Base-by-base conservation (phyloP, 2,113 vertebrate species). In the Origma solitaria region DNA sequence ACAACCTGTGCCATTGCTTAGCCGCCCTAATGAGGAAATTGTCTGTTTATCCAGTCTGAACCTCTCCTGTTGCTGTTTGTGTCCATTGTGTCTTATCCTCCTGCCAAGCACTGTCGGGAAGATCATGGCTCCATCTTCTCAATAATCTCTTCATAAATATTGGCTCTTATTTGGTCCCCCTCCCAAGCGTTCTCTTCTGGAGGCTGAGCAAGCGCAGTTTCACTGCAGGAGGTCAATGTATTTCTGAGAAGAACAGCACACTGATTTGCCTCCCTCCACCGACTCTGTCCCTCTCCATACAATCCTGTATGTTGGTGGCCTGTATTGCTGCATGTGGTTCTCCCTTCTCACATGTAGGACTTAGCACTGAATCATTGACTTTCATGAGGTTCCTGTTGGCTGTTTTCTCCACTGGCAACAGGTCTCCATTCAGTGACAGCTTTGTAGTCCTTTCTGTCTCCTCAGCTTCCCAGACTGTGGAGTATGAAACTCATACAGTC, bases 121-220 rank as follows among this genome's bases (percentile, higher is more conserved):
- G 45, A 84, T 51, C 11, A 27, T 5, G 1, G 7, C 5, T 82
- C 13, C 23, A 14, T 35, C 16, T 30, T 58, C 49, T 45, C 75
- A 79, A 53, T 22, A 70, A 66, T 28, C 17, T 79, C 18, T 62
- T 45, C 11, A 3, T 42, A 70, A 45, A 2, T 79, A 16, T 9
- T 45, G 10, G 18, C 14, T 68, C 22, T 44, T 64, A 35, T 23
- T 79, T 76, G 17, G 7, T 2, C 2, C 9, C 0, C 3, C 1
- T 6, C 4, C 2, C 21, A n/a, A 45, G 35, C 13, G 11, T 28
- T 30, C 10, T 82, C 20, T 54, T 71, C 30, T 49, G 60, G 28
- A 64, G 33, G 20, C 13, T 68, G 35, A 76, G 19, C 5, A 68
- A 80, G 21, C 9, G 13, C 28, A 58, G 3, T 72, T 86, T 72